Evolutionary conservation across 1,140 invertebrate genomes (phyloP), one percentile per base, ranked within the genome.

Genomic region (Drosophila melanica): DNA sequence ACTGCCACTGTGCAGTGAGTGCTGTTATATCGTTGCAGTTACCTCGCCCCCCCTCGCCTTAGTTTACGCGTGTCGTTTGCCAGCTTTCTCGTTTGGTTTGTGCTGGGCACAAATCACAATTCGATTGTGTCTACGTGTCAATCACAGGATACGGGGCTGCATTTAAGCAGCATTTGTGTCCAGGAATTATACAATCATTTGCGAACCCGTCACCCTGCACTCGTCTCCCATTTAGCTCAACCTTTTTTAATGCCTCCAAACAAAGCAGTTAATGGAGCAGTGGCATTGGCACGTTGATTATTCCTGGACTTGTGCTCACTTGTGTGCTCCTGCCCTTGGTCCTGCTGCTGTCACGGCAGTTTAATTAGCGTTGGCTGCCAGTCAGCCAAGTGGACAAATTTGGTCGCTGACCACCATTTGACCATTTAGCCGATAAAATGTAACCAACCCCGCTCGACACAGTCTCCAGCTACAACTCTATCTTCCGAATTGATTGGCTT

Each of bases 101-200:
- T 35, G 7, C 60, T 59, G 30, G 50, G 62, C 41, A 69, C 79
- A 86, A 86, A 86, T 86, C 82, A 86, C 82, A 86, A 74, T 86
- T 87, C 84, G 82, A 86, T 86, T 87, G 82, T 78, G 64, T 77
- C 82, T 82, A 82, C 84, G 82, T 87, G 82, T 86, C 82, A 86
- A 67, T 82, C 86, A 87, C 82, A 87, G 82, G 70, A 81, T 55
- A 75, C 60, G 65, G 54, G 58, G 75, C 75, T 81, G 81, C 77
- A 75, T 81, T 86, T 81, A 64, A 66, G 71, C 75, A 76, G 60
- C 58, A 39, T 58, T 68, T 16, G 27, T 33, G 27, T 33, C 77
- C 75, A 16, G 75, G 66, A 72, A 86, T 86, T 86, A 86, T 87
- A 87, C 82, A 87, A 79, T 86, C 79, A 82, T 81, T 77, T 76